Conservation (phyloP, 2,113 vertebrate species). For the Notarius quadriscutis region DNA sequence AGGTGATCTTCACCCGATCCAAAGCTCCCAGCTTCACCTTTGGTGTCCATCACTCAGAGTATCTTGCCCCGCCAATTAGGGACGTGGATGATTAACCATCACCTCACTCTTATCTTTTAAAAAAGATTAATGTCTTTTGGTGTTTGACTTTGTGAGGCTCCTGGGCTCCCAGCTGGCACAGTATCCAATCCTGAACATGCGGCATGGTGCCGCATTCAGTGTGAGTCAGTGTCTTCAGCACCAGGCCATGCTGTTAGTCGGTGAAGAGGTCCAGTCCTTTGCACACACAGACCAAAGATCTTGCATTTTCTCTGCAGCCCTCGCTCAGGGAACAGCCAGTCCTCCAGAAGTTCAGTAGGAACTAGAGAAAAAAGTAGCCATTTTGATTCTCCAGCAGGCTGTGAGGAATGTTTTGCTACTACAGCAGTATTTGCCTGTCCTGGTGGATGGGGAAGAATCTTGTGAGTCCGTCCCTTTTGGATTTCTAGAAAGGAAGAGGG, state of each 20-base stretch:
- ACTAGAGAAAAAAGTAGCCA: background rate
- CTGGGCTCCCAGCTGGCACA: no score
- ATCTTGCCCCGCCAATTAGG: conserved; percentile 65
- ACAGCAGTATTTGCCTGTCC: conserved; percentile 63
- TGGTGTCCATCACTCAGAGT: conserved; percentile 83
- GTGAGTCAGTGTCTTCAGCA: no score
- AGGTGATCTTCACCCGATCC: conserved; percentile 68
- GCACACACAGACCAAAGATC: no score
- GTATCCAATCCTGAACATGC: no score
- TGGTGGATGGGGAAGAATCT: conserved; percentile 54
- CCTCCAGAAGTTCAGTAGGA: no score
- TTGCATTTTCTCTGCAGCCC: no score
- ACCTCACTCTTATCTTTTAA: background rate
- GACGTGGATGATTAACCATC: conserved; percentile 60
- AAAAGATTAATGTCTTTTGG: conserved; percentile 13
- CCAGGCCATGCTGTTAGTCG: no score
- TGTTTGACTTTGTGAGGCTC: no score
- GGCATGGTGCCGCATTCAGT: no score
- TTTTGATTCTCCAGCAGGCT: conserved; percentile 59
- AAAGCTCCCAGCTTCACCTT: conserved; percentile 77
- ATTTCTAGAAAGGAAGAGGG: conserved; percentile 69
- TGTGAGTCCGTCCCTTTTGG: conserved; percentile 58
- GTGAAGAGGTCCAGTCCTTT: no score
- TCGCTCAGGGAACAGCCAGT: no score
- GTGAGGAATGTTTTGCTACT: conserved; percentile 70